A percentile compares a stretch with the other conserved stretches of the same genome.
These are phyloP conservation scores for Scyliorhinus canicula DNA, from an alignment of 2,797 vertebrate species.

Conservation along the genomic window DNA sequence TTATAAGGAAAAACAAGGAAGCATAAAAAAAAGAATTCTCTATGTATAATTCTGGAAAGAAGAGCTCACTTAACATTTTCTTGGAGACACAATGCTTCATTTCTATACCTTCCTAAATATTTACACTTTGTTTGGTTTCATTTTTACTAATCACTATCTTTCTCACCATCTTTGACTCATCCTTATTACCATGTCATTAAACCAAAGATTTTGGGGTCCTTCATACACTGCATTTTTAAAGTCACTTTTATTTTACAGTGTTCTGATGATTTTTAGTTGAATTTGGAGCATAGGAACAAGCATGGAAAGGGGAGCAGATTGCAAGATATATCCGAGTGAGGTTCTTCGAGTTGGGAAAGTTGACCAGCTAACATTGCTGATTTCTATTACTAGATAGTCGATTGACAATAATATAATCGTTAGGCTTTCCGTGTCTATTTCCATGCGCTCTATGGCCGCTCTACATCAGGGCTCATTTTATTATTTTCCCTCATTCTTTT, in stretches of 20 bases:
- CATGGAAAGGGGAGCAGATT: neutral
- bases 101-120: too few species aligned
- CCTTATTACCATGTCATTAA: neutral
- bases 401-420: too few species aligned
- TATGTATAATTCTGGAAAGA: too few species aligned
- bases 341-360: too few species aligned
- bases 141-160: neutral
- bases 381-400: too few species aligned
- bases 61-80: too few species aligned
- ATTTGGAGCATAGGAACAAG: neutral
- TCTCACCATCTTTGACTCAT: neutral
- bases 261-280: neutral
- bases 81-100: too few species aligned
- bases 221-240: neutral
- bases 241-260: neutral
- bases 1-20: neutral
- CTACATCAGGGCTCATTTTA: too few species aligned
- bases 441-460: too few species aligned
- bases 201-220: neutral
- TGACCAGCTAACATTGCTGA: too few species aligned
- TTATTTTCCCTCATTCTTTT: too few species aligned
- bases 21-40: neutral
- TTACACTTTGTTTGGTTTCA: neutral
- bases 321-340: neutral
- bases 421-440: too few species aligned